Conservation (phyloP, 2,888 invertebrate species). For the Volucella inflata region DNA sequence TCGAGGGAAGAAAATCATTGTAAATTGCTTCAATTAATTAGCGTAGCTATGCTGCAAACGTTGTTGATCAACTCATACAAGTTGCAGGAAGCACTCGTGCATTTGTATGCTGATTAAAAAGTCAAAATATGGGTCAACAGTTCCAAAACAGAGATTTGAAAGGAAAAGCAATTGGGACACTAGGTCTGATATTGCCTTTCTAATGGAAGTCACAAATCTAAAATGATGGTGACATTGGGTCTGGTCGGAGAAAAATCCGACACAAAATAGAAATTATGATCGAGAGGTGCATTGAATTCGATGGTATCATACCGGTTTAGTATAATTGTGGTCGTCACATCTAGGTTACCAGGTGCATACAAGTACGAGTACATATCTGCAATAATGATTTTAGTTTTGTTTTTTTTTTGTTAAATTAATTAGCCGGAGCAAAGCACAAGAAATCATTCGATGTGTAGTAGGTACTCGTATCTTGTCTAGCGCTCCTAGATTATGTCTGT, state of each 20-base stretch:
- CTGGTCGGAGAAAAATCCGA: neutral
- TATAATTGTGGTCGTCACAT: neutral
- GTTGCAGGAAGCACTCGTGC: neutral
- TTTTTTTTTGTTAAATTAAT: too few species aligned
- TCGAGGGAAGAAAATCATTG: constrained; percentile 71
- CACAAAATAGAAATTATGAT: constrained; percentile 36
- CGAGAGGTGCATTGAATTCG: constrained; percentile 22
- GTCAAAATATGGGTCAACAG: constrained; percentile 66
- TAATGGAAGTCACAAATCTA: constrained; percentile 47
- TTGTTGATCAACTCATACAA: constrained; percentile 16
- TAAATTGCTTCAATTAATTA: constrained; percentile 74
- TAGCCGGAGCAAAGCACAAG: neutral
- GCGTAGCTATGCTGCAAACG: constrained; percentile 34
- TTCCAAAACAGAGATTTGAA: constrained; percentile 20
- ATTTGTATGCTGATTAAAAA: constrained; percentile 36
- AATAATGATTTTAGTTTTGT: neutral
- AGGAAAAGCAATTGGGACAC: constrained; percentile 59
- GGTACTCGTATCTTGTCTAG: constrained; percentile 17
- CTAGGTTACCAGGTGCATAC: constrained; percentile 16
- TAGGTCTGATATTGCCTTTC: constrained; percentile 53
- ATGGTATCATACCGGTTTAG: neutral
- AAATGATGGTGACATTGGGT: constrained; percentile 38
- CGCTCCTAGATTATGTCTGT: constrained; percentile 10
- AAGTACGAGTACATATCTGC: neutral
- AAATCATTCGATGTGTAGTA: constrained; percentile 3